Percentiles rank a stretch among this genome's conserved stretches.
Evolutionary conservation across 2,113 vertebrate species (phyloP).

Genomic region (Guaruba guarouba): DNA sequence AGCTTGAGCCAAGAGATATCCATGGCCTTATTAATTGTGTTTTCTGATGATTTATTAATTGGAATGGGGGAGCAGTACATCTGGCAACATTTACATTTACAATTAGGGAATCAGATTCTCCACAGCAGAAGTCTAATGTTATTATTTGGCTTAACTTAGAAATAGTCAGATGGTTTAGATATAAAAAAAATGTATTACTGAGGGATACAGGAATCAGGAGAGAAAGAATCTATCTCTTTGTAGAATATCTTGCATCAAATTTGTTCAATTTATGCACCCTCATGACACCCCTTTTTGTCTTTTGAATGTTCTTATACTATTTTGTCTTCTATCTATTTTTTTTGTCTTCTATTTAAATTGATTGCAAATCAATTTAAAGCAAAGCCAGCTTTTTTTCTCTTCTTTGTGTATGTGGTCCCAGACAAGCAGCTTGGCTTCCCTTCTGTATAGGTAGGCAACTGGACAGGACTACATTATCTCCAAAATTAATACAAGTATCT

Average conservation of each 20-base stretch:
- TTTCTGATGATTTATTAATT: slow-evolving; percentile 76
- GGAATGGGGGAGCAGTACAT: slow-evolving; percentile 65
- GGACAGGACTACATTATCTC: background rate
- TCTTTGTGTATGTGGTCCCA: background rate
- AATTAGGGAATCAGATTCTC: slow-evolving; percentile 57
- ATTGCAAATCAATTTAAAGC: background rate
- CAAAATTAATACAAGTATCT: background rate
- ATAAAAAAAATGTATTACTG: slow-evolving; percentile 23
- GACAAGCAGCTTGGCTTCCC: background rate
- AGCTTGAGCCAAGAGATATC: slow-evolving; percentile 2
- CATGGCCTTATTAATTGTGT: slow-evolving; percentile 62
- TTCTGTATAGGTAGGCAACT: background rate
- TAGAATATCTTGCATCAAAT: background rate
- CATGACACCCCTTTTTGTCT: background rate
- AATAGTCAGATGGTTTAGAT: slow-evolving; percentile 27
- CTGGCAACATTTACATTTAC: slow-evolving; percentile 71
- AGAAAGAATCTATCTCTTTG: background rate
- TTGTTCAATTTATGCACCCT: background rate
- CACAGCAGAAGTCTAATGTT: slow-evolving; percentile 48
- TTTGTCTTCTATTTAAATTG: background rate
- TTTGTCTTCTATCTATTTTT: background rate
- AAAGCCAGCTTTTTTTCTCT: background rate
- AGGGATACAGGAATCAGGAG: background rate
- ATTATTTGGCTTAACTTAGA: slow-evolving; percentile 47
- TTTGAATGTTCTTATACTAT: background rate